Evolutionary conservation across 2,888 invertebrate genomes (phyloP).

Genomic region (Melitaea athalia): DNA sequence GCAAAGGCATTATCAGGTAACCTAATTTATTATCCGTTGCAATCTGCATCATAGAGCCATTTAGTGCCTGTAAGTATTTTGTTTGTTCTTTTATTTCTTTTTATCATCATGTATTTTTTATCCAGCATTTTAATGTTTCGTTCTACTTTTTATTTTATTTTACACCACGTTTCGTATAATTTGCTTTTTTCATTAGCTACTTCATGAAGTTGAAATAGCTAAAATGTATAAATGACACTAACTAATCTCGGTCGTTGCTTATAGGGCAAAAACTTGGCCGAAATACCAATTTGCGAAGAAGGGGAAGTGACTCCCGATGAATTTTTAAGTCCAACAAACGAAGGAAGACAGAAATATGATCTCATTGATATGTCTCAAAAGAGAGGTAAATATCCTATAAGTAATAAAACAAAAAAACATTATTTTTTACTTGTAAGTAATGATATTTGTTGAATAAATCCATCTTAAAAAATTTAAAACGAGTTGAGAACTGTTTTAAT

Average conservation of each 20-base stretch:
- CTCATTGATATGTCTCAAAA: slow-evolving; percentile 84
- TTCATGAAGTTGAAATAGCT: slow-evolving; percentile 27
- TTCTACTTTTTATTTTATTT: slow-evolving; percentile 27
- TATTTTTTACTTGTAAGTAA: not conserved
- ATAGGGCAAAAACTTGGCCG: slow-evolving; percentile 82
- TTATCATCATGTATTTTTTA: slow-evolving; percentile 23
- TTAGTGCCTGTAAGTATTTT: slow-evolving; percentile 78
- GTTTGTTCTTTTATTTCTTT: slow-evolving; percentile 53
- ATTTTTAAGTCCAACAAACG: slow-evolving; percentile 78
- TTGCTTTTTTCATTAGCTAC: slow-evolving; percentile 36
- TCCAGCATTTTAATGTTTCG: slow-evolving; percentile 33
- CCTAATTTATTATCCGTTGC: slow-evolving; percentile 49
- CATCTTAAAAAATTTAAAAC: too few relatives aligned
- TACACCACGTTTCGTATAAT: slow-evolving; percentile 23
- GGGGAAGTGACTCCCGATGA: slow-evolving; percentile 84
- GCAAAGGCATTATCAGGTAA: slow-evolving; percentile 83
- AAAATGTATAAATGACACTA: not conserved
- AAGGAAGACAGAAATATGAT: slow-evolving; percentile 69
- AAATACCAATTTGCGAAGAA: slow-evolving; percentile 85
- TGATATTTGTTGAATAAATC: too few relatives aligned
- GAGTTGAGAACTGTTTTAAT: too few relatives aligned
- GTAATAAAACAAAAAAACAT: not conserved
- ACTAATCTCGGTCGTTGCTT: slow-evolving; percentile 43
- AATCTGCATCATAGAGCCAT: slow-evolving; percentile 64
- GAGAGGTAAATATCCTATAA: slow-evolving; percentile 62